phyloP scores from a whole-genome alignment of 2,888 invertebrate species.

The Netelia melanura region DNA sequence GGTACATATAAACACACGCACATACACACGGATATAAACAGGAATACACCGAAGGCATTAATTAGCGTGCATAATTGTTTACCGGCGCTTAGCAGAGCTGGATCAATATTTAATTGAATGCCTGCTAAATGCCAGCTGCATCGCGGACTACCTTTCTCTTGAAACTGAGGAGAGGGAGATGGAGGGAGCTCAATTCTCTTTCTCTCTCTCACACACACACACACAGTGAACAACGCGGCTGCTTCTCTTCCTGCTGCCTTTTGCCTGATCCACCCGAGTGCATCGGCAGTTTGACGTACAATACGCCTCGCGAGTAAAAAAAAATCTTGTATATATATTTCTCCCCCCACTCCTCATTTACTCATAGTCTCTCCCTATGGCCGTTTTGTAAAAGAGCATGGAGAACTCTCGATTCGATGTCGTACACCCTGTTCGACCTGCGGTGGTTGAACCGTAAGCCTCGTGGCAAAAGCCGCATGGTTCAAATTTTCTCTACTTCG shows the following conservation, averaged over 20 bases:
- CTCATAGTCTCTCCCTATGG: constrained; percentile 9
- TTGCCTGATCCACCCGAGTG: constrained; percentile 29
- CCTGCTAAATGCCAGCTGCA: constrained; percentile 81
- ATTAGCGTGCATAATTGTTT: constrained; percentile 84
- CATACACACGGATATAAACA: background rate
- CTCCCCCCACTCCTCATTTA: constrained; percentile 11
- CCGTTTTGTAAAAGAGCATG: constrained; percentile 36
- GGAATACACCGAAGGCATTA: constrained; percentile 77
- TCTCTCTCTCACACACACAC: constrained; percentile 55
- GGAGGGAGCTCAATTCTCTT: constrained; percentile 45
- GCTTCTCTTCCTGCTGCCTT: constrained; percentile 33
- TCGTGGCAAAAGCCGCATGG: constrained; percentile 16
- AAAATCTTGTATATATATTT: constrained; percentile 15
- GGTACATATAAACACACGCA: background rate
- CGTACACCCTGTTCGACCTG: constrained; percentile 65
- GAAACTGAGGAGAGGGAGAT: too few species aligned
- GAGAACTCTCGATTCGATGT: constrained; percentile 61
- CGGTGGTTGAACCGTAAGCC: constrained; percentile 34
- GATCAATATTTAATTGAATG: constrained; percentile 84
- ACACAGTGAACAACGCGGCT: constrained; percentile 51
- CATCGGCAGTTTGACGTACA: constrained; percentile 35
- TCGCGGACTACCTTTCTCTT: constrained; percentile 70
- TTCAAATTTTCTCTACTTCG: constrained; percentile 17
- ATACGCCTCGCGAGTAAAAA: constrained; percentile 27
- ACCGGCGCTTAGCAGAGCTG: constrained; percentile 82